These are phyloP conservation scores for Adelosebastes latens DNA, from an alignment of 2,797 vertebrate genomes.

Conservation along the genomic window DNA sequence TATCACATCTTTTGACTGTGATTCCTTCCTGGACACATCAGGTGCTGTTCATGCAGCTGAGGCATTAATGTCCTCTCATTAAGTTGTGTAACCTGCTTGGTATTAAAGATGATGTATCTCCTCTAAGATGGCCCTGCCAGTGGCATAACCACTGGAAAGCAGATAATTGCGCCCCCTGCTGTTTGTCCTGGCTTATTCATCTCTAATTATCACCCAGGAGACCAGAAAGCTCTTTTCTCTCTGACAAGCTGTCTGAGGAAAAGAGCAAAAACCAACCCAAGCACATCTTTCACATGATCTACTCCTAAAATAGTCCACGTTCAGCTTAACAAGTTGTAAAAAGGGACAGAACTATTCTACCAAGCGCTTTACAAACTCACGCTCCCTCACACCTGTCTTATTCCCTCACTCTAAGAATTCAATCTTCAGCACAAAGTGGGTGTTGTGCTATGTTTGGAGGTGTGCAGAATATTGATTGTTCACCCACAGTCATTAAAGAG, in stretches of 20 bases:
- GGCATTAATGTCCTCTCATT: background rate
- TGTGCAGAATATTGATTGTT: constrained; percentile 76
- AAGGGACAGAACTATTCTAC: background rate
- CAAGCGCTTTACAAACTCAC: constrained; percentile 21
- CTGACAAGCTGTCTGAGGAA: constrained; percentile 64
- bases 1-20: background rate
- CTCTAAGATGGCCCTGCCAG: constrained; percentile 33
- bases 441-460: constrained; percentile 76
- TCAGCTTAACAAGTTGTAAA: constrained; percentile 1
- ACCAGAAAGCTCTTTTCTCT: constrained; percentile 37
- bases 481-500: constrained; percentile 78
- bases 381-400: constrained; percentile 14
- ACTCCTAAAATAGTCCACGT: constrained; percentile 45
- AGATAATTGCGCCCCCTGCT: constrained; percentile 65
- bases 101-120: background rate
- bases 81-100: constrained; percentile 33
- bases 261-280: constrained; percentile 36
- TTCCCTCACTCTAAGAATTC: constrained; percentile 41
- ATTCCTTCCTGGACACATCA: background rate
- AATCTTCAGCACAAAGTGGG: constrained; percentile 63
- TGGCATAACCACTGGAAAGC: constrained; percentile 32
- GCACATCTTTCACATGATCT: constrained; percentile 42
- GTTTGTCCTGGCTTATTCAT: constrained; percentile 41
- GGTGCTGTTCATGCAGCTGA: background rate
- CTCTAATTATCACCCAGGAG: constrained; percentile 77